Evolutionary conservation across 2,113 vertebrate species (phyloP).

Genomic region (Neomonachus schauinslandi): DNA sequence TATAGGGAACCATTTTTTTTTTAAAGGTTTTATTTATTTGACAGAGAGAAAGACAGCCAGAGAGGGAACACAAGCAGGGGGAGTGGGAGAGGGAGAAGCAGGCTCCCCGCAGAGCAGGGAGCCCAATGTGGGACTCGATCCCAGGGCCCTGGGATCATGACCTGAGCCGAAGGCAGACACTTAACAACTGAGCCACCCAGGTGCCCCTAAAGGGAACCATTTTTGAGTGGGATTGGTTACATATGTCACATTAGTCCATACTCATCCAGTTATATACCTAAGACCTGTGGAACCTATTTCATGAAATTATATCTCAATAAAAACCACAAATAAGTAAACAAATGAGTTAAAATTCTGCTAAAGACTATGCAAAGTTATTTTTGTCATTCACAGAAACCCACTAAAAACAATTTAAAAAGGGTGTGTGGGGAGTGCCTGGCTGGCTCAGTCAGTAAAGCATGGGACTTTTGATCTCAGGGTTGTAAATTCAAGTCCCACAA

Average conservation of each 20-base stretch:
- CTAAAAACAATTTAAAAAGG: neutral
- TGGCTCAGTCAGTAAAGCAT: neutral
- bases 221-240: neutral
- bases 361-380: neutral
- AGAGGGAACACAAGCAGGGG: no score
- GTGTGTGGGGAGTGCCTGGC: neutral
- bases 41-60: no score
- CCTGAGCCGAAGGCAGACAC: no score
- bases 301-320: neutral
- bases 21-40: no score
- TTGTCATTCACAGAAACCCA: neutral
- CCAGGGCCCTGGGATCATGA: no score
- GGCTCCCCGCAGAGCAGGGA: no score
- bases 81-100: no score
- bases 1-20: neutral
- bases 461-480: neutral
- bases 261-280: neutral
- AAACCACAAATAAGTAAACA: neutral
- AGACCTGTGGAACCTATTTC: neutral
- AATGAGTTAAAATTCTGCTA: neutral
- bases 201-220: neutral
- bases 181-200: no score
- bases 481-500: neutral
- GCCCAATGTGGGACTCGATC: no score
- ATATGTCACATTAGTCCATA: neutral